phyloP scores from a whole-genome alignment of 1,140 invertebrate genomes.

The Halyomorpha halys region DNA sequence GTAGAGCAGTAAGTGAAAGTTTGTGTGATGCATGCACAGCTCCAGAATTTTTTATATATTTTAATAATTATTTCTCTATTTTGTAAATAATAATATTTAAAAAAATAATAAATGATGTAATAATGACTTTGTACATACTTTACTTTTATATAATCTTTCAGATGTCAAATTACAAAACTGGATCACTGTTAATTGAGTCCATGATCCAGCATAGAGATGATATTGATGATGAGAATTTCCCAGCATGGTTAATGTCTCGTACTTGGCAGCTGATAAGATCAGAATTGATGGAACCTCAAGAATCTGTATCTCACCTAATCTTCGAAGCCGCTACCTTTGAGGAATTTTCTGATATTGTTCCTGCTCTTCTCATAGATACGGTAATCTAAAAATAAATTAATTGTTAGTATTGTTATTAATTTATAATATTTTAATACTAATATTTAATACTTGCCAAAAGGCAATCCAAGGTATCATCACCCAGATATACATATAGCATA shows the following conservation, averaged over 20 bases:
- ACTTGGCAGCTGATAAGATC: neutral
- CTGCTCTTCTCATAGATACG: neutral
- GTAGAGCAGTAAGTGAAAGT: too few species aligned
- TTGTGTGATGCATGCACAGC: too few species aligned
- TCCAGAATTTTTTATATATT: too few species aligned
- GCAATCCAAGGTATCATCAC: too few species aligned
- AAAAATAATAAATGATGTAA: too few species aligned
- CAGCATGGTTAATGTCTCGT: neutral
- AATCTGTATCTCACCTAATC: neutral
- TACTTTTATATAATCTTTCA: neutral
- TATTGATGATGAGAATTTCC: neutral
- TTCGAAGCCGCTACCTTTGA: neutral
- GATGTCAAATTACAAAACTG: neutral
- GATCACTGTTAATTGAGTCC: neutral
- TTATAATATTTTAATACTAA: too few species aligned
- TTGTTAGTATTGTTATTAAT: too few species aligned
- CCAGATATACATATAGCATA: too few species aligned
- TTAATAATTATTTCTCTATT: too few species aligned
- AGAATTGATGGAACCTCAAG: neutral
- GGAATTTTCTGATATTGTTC: neutral
- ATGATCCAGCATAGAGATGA: slow-evolving; percentile 2
- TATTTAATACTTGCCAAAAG: too few species aligned
- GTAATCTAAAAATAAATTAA: neutral
- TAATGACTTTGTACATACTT: too few species aligned
- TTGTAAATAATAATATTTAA: too few species aligned